These are phyloP conservation scores for Procambarus virginalis DNA, from an alignment of 1,140 invertebrate species.

Conservation along the genomic window DNA sequence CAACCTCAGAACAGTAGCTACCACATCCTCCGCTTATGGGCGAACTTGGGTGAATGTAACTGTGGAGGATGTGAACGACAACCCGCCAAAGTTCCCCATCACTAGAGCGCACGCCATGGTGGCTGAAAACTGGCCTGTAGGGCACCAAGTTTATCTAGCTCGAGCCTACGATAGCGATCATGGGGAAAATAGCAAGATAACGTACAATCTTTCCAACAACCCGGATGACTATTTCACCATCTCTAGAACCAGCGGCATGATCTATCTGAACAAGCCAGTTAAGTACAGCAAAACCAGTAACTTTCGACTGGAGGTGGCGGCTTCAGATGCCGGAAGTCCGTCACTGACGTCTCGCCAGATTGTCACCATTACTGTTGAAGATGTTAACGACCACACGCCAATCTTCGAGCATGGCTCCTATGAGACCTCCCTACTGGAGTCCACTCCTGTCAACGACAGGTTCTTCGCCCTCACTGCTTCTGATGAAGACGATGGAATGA, in stretches of 20 bases:
- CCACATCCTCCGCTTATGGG: constrained; percentile 80
- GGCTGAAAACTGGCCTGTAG: constrained; percentile 91
- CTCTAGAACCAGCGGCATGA: constrained; percentile 87
- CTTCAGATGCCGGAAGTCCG: constrained; percentile 86
- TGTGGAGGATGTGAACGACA: constrained; percentile 94
- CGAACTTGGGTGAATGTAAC: constrained; percentile 85
- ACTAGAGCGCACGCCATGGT: constrained; percentile 84
- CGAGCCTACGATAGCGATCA: constrained; percentile 88
- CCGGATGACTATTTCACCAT: constrained; percentile 88
- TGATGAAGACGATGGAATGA: constrained; percentile 87
- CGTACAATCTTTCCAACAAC: constrained; percentile 86
- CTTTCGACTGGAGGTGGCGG: constrained; percentile 83
- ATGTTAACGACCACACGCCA: constrained; percentile 96
- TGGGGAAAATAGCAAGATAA: constrained; percentile 87
- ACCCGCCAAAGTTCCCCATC: constrained; percentile 86
- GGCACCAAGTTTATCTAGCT: constrained; percentile 91
- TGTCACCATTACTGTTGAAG: constrained; percentile 84
- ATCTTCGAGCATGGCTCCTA: constrained; percentile 93
- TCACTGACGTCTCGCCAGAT: constrained; percentile 84
- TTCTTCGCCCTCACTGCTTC: constrained; percentile 90
- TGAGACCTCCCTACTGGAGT: constrained; percentile 92
- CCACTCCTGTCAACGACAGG: constrained; percentile 89
- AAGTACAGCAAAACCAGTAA: constrained; percentile 75
- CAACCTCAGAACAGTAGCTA: constrained; percentile 84
- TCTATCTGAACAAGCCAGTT: constrained; percentile 86